These are phyloP conservation scores for Mercenaria mercenaria DNA, from an alignment of 1,140 invertebrate genomes.

Conservation along the genomic window DNA sequence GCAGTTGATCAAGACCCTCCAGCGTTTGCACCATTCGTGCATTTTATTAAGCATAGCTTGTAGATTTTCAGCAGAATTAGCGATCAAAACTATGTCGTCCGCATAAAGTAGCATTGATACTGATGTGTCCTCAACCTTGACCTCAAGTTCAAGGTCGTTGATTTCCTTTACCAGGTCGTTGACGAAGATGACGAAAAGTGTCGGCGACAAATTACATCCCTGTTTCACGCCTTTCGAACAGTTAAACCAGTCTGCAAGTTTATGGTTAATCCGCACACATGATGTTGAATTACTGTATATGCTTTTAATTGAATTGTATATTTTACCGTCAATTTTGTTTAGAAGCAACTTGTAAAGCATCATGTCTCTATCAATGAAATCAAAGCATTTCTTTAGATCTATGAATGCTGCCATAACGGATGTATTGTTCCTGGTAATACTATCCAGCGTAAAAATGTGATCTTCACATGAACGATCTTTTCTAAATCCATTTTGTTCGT, in stretches of 20 bases:
- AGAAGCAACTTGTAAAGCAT: constrained; percentile 10
- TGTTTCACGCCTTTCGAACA: neutral
- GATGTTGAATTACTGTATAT: neutral
- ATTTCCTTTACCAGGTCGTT: neutral
- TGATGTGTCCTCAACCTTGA: neutral
- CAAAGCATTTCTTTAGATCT: constrained; percentile 17
- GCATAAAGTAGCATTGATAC: constrained; percentile 66
- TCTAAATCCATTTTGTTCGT: constrained; percentile 51
- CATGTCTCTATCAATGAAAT: constrained; percentile 14
- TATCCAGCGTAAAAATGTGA: constrained; percentile 16
- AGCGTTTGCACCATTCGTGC: constrained; percentile 68
- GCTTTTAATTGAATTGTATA: neutral
- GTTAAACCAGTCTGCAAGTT: constrained; percentile 2
- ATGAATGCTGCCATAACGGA: neutral
- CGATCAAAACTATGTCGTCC: constrained; percentile 61
- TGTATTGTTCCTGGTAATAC: neutral
- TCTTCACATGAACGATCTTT: constrained; percentile 26
- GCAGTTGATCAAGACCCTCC: constrained; percentile 59
- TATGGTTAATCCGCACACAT: neutral
- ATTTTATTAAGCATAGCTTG: too few relatives aligned
- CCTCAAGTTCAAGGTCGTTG: neutral
- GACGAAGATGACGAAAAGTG: constrained; percentile 27
- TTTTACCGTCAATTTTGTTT: neutral
- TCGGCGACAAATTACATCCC: constrained; percentile 40
- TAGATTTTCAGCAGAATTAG: too few relatives aligned